Evolutionary conservation across 1,140 invertebrate species (phyloP).

Genomic region (Drosophila fuyamai): DNA sequence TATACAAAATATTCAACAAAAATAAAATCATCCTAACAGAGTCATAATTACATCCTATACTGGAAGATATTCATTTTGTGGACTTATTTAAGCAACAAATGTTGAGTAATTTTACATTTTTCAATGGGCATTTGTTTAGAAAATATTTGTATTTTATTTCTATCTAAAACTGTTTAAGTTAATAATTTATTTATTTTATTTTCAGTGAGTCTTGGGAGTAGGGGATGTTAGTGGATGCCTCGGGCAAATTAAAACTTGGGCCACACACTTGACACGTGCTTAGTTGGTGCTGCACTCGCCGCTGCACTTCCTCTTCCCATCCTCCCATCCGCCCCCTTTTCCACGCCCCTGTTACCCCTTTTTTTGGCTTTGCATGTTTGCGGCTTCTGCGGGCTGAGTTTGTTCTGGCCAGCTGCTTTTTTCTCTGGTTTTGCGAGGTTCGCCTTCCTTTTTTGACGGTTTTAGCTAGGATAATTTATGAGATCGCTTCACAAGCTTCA

Average conservation of each 20-base stretch:
- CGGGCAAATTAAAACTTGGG: slow-evolving; percentile 79
- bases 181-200: neutral
- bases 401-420: slow-evolving; percentile 26
- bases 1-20: too few relatives aligned
- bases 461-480: slow-evolving; percentile 68
- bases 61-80: too few relatives aligned
- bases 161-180: too few relatives aligned
- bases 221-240: slow-evolving; percentile 9
- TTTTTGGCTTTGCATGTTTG: slow-evolving; percentile 54
- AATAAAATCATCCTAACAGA: too few relatives aligned
- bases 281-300: slow-evolving; percentile 47
- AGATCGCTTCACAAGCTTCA: slow-evolving; percentile 44
- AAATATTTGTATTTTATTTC: too few relatives aligned
- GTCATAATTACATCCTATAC: too few relatives aligned
- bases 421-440: slow-evolving; percentile 29
- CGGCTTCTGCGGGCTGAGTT: slow-evolving; percentile 56
- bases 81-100: too few relatives aligned
- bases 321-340: neutral
- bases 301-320: neutral
- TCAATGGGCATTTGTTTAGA: too few relatives aligned
- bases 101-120: too few relatives aligned
- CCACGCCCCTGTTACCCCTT: slow-evolving; percentile 2
- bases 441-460: neutral
- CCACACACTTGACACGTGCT: slow-evolving; percentile 78
- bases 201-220: neutral